A percentile compares a stretch with the other conserved stretches of the same genome.
These are phyloP conservation scores for Thunnus thynnus DNA, from an alignment of 2,113 vertebrate genomes.

Conservation along the genomic window DNA sequence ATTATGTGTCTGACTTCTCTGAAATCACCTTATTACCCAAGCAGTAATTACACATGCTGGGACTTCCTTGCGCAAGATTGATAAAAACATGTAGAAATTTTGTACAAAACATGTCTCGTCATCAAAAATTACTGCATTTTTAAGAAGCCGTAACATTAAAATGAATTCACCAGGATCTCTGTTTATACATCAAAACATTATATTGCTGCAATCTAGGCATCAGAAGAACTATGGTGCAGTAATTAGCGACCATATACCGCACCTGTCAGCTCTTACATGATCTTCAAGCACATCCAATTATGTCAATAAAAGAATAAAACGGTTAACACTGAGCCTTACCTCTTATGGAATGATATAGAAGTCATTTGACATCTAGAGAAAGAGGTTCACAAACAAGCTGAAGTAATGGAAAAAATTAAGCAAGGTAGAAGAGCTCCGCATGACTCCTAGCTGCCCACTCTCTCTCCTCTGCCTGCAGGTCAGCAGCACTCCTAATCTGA, in stretches of 20 bases:
- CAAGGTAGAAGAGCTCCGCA: conserved; percentile 50
- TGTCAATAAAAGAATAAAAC: background rate
- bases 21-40: conserved; percentile 48
- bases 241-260: conserved; percentile 8
- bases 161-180: background rate
- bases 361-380: conserved; percentile 61
- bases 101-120: background rate
- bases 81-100: background rate
- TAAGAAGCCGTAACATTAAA: background rate
- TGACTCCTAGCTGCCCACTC: conserved; percentile 54
- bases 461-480: conserved; percentile 74
- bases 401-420: conserved; percentile 54
- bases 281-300: conserved; percentile 2
- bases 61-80: conserved; percentile 12
- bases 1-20: conserved; percentile 55
- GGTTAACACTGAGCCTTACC: conserved; percentile 64
- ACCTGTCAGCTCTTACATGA: conserved; percentile 3
- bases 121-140: background rate
- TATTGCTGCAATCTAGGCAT: background rate
- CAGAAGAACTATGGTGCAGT: background rate
- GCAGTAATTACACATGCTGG: conserved; percentile 46
- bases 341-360: conserved; percentile 59
- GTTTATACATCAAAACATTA: background rate
- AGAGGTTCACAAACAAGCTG: conserved; percentile 33
- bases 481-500: conserved; percentile 89